Percentiles rank a stretch among this genome's conserved stretches.
Evolutionary conservation across 2,113 vertebrate genomes (phyloP).

Genomic region (Nyctibius bracteatus): DNA sequence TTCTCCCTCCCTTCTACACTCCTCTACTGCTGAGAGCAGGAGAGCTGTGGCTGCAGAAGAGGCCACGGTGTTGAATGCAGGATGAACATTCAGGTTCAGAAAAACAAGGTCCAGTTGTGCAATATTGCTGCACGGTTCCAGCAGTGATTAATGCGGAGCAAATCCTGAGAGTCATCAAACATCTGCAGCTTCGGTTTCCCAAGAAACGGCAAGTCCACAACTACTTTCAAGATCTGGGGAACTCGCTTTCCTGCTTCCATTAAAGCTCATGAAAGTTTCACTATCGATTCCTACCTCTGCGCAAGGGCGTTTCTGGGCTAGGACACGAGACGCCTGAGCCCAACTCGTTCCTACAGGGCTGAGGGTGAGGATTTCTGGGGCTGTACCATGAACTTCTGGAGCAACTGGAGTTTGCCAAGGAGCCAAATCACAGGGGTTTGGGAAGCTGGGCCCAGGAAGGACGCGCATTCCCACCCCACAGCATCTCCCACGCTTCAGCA

Average conservation of each 20-base stretch:
- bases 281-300: background rate
- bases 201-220: background rate
- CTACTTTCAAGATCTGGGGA: fast-evolving
- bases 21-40: background rate
- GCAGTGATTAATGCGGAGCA: background rate
- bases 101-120: background rate
- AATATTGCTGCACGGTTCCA: background rate
- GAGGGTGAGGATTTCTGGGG: background rate
- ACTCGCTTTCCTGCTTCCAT: background rate
- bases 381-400: background rate
- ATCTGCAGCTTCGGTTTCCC: background rate
- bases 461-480: fast-evolving
- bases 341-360: background rate
- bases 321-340: background rate
- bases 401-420: background rate
- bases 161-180: background rate
- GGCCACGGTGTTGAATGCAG: fast-evolving
- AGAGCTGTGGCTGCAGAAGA: background rate
- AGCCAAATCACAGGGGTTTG: background rate
- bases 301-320: background rate
- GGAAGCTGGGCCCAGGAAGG: background rate
- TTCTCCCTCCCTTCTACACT: background rate
- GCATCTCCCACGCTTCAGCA: background rate
- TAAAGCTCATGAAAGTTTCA: fast-evolving
- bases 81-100: background rate